Evolutionary conservation across 92 coral and sea anemone genomes (phyloP).

Genomic region (Umimayanthus kanabou): DNA sequence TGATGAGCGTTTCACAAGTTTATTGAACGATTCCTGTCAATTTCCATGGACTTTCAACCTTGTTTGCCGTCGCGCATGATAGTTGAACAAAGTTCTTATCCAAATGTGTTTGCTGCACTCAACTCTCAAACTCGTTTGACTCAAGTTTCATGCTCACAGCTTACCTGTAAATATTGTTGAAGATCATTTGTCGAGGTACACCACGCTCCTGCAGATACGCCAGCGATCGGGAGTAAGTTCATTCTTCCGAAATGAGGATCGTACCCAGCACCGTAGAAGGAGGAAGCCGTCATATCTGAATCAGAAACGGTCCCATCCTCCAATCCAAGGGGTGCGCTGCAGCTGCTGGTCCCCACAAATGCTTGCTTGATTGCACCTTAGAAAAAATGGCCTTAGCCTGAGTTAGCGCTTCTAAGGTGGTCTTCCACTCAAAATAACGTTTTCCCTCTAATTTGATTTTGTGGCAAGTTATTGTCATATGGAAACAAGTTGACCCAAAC

Average conservation of each 20-base stretch:
- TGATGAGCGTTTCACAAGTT: no score
- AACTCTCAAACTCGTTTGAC: neutral
- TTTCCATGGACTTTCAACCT: no score
- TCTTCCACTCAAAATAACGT: no score
- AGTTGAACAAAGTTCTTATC: no score
- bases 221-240: neutral
- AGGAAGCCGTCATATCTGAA: slow-evolving; percentile 14
- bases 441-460: no score
- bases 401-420: no score
- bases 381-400: neutral
- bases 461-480: no score
- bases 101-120: neutral
- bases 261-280: neutral
- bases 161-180: slow-evolving; percentile 3
- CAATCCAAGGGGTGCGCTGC: slow-evolving; percentile 1
- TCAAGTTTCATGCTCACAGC: no score
- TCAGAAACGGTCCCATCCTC: neutral
- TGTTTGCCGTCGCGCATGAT: no score
- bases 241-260: neutral
- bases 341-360: neutral
- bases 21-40: no score
- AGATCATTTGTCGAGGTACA: neutral
- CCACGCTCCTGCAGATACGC: neutral
- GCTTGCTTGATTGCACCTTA: neutral
- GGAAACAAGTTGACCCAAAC: no score